These are phyloP conservation scores for Mesitornis unicolor DNA, from an alignment of 2,113 vertebrate genomes.

Conservation along the genomic window DNA sequence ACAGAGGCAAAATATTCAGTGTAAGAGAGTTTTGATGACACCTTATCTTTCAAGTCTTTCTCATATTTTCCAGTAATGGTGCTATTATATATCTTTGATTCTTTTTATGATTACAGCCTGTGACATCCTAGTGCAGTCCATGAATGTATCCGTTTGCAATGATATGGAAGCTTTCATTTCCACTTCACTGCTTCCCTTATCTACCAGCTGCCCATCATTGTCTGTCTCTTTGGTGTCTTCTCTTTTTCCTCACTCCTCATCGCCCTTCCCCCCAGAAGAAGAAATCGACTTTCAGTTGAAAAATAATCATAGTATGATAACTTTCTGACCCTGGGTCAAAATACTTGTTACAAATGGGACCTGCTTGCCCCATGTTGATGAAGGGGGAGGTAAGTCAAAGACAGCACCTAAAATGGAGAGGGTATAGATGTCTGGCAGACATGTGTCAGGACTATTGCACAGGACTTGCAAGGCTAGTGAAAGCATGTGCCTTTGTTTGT, in stretches of 20 bases:
- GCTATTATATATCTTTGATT: slow-evolving; percentile 32
- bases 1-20: slow-evolving; percentile 21
- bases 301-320: neutral
- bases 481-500: neutral
- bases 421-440: neutral
- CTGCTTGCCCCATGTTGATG: neutral
- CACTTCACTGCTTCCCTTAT: slow-evolving; percentile 37
- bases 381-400: neutral
- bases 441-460: neutral
- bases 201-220: slow-evolving; percentile 20
- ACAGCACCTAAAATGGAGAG: neutral
- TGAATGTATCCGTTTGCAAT: slow-evolving; percentile 28
- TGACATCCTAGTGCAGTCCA: slow-evolving; percentile 19
- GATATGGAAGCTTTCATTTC: slow-evolving; percentile 46
- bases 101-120: slow-evolving; percentile 43
- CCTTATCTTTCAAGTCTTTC: slow-evolving; percentile 22
- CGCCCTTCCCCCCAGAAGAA: neutral
- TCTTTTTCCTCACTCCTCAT: neutral
- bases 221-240: neutral
- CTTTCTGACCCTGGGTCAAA: neutral
- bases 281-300: neutral
- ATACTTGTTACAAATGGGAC: neutral
- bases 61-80: slow-evolving; percentile 22
- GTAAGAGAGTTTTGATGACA: slow-evolving; percentile 23
- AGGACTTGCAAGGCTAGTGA: neutral